Conservation (phyloP, 1,140 invertebrate species). For the Euura saliciscinereae region DNA sequence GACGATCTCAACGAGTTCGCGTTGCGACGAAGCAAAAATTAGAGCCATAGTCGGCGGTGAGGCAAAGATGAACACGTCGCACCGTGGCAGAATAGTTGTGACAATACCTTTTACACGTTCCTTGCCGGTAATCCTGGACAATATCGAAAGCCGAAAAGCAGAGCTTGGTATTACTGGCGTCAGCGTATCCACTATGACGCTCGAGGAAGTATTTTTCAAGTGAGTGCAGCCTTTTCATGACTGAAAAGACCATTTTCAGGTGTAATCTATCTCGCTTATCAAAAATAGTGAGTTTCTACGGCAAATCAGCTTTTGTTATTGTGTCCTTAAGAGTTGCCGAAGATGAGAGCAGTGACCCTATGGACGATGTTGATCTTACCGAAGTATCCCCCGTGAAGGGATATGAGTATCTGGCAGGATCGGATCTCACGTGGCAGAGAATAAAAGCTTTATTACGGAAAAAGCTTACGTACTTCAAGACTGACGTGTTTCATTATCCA, state of each 20-base stretch:
- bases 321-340: neutral
- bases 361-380: neutral
- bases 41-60: constrained; percentile 37
- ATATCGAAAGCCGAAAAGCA: constrained; percentile 66
- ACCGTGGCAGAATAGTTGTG: constrained; percentile 53
- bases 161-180: constrained; percentile 74
- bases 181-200: constrained; percentile 80
- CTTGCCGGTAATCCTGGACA: constrained; percentile 68
- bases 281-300: too few relatives aligned
- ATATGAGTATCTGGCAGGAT: neutral
- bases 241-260: too few relatives aligned
- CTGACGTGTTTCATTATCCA: neutral
- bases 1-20: constrained; percentile 46
- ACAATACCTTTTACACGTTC: constrained; percentile 56
- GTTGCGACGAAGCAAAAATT: constrained; percentile 43
- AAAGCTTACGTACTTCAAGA: neutral
- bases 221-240: too few relatives aligned
- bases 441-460: neutral
- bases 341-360: neutral
- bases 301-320: too few relatives aligned
- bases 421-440: neutral
- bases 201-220: constrained; percentile 89
- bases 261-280: too few relatives aligned
- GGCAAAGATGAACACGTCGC: constrained; percentile 40
- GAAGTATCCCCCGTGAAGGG: neutral